phyloP scores from a whole-genome alignment of 2,797 vertebrate genomes.

The Hemitrygon akajei region DNA sequence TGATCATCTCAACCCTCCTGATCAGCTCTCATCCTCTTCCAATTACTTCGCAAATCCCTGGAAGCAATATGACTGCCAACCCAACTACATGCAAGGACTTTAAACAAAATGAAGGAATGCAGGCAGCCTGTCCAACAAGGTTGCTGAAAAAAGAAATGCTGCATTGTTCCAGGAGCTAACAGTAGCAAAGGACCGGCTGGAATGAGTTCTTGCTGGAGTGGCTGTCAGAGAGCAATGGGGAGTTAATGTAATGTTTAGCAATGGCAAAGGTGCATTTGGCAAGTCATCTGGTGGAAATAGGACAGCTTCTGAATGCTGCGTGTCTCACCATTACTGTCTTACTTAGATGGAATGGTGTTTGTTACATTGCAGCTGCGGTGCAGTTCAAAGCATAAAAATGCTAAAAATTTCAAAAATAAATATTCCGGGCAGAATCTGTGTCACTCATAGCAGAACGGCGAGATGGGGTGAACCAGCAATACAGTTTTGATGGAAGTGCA shows the following conservation, averaged over 20 bases:
- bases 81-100: no score
- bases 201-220: not conserved
- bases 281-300: not conserved
- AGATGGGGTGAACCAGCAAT: not conserved
- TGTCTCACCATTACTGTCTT: no score
- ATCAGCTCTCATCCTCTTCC: no score
- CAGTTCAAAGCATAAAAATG: no score
- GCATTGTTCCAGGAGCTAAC: not conserved
- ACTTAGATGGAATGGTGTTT: no score
- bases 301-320: not conserved
- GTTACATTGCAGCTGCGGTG: no score
- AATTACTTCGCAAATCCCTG: no score
- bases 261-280: not conserved
- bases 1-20: no score
- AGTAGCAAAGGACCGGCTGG: not conserved
- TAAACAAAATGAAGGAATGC: no score
- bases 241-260: not conserved
- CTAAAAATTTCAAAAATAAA: no score
- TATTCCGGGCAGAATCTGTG: not conserved
- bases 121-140: no score
- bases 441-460: not conserved
- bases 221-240: not conserved
- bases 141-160: not conserved
- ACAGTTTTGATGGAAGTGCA: not conserved
- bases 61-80: no score